These are phyloP conservation scores for Eretmodus cyanostictus DNA, from an alignment of 2,113 vertebrate species.

Conservation along the genomic window DNA sequence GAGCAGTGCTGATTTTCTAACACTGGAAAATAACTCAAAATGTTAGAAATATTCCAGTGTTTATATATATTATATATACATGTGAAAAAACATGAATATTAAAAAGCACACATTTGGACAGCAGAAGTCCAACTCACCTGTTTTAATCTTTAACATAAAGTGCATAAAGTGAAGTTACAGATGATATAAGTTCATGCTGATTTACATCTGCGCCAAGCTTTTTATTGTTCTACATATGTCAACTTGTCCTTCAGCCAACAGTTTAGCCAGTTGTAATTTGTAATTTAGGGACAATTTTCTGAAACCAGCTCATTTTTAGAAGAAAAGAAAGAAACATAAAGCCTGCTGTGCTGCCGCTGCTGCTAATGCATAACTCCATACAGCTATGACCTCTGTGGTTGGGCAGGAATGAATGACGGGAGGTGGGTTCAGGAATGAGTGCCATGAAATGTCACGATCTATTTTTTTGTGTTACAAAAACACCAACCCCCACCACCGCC, in stretches of 20 bases:
- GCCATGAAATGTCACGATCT: background rate
- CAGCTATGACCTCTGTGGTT: background rate
- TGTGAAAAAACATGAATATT: background rate
- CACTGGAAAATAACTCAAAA: background rate
- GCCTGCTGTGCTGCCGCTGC: background rate
- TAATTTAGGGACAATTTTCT: background rate
- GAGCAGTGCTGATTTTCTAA: background rate
- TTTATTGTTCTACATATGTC: background rate
- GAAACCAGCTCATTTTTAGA: background rate
- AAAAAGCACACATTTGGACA: background rate
- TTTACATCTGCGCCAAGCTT: background rate
- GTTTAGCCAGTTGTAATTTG: background rate
- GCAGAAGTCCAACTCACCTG: background rate
- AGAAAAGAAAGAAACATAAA: background rate
- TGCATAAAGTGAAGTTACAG: background rate
- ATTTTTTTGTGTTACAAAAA: background rate
- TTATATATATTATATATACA: too few relatives aligned
- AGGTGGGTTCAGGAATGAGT: background rate
- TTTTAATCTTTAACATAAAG: background rate
- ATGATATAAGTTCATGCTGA: background rate
- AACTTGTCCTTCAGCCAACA: too few relatives aligned
- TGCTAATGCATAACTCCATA: background rate
- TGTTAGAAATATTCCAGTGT: too few relatives aligned
- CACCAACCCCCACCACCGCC: background rate
- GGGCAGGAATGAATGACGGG: background rate